Base-by-base conservation (phyloP, 2,797 vertebrate species). In the Cryptoblepharus egeriae region DNA sequence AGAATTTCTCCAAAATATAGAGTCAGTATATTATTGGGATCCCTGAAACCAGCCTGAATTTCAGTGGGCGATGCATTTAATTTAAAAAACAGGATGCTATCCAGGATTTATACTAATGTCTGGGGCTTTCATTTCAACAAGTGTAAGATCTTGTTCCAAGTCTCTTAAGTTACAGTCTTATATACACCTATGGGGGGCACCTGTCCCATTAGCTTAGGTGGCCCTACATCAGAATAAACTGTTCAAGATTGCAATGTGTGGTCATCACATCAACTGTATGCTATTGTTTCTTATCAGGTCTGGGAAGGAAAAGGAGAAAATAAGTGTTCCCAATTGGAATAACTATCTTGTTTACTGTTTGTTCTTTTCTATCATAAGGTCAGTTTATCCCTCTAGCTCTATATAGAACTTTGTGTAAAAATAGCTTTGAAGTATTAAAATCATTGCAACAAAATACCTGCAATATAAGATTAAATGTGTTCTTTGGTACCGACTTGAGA, bases 361-460 rank as follows among this genome's bases (percentile, higher is more conserved):
- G 81, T 85, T 93, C 91, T 94, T 91, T 93, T 85, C 94, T 91
- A 94, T 81, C 94, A 95, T 93, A 94, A 94, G 94, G 91, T 94
- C 93, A 94, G 91, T 95, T 94, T 93, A 93, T 93, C 96, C 77
- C 92, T 95, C 95, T 94, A 95, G 91, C 93, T 96, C 94, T 96
- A 94, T 95, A 96, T 95, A 96, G 92, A 92, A 95, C 95, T 93
- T 93, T 95, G 90, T 96, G 96, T 95, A 96, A 96, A 63, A 96
- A 96, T 96, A 96, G 94, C 94, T 95, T 95, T 95, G 95, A 93
- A 93, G 93, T 96, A 96, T 95, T 96, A 96, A 96, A 96, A 95
- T 94, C 93, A 96, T 95, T 94, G 94, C 94, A 96, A 96, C 96
- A 96, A 96, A 96, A 96, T 96, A 95, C 95, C 95, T 95, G 95